Evolutionary conservation across 2,888 invertebrate species (phyloP), one percentile per base, ranked within the genome.

Genomic region (Sphaerophoria taeniata): DNA sequence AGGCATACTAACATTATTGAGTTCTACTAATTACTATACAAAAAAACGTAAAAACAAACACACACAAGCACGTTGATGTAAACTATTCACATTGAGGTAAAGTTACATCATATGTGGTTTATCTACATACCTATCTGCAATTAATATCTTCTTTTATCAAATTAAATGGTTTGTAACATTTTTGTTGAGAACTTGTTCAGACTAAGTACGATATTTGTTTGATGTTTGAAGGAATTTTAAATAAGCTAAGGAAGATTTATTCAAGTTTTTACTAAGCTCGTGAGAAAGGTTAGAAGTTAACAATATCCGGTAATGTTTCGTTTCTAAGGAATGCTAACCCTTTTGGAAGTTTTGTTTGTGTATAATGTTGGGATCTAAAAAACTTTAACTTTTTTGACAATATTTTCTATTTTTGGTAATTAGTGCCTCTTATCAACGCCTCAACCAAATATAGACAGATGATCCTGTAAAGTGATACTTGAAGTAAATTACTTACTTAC

Each of bases 101-200:
- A 56, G 49, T 83, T 83, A 58, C 83, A 78, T 83, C 79, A 83
- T 70, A 74, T 58, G 70, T 69, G 69, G 61, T 73, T 36, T 51
- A 24, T 58, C 36, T 58, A 11, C 4, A 5, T 65, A 47, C 36
- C 9, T 47, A 33, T n/a, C 33, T n/a, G 3, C 12, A 43, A 9
- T 43, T 7, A 9, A 43, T 9, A 9, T 43, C 43, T 43, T 33
- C 34, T 56, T 56, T 34, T 34, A 39, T 67, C 55, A 61, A 69
- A 71, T 63, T 33, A 45, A 39, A 43, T 55, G 24, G 14, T 31
- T 39, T 58, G 65, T 53, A 58, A 36, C 47, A 36, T 16, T 24
- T 24, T 36, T 33, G 47, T 55, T 70, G 14, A 67, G 47, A 81
- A 81, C 76, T 81, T 81, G 71, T 76, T 81, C 39, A 24, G 6